Evolutionary conservation across 1,140 invertebrate species (phyloP).

Genomic region (Ceratoteleas bidentatus): DNA sequence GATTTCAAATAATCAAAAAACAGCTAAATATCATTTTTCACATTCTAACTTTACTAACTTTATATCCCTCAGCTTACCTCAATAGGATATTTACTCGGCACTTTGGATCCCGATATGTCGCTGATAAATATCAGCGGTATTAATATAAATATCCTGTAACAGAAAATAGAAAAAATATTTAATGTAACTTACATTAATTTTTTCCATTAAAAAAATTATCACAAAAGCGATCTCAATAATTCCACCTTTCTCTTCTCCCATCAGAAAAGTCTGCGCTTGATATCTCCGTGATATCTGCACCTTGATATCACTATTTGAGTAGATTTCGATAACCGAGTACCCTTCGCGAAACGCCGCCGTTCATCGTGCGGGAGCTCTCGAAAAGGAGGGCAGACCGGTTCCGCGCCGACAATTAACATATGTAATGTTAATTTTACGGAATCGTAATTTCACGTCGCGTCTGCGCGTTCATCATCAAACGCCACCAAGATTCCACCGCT

Average conservation of each 20-base stretch:
- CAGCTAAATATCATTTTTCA: too few relatives aligned
- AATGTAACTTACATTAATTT: not conserved
- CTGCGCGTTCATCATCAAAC: slow-evolving; percentile 55
- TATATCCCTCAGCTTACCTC: slow-evolving; percentile 66
- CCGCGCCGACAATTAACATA: slow-evolving; percentile 76
- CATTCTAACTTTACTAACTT: too few relatives aligned
- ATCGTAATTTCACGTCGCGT: slow-evolving; percentile 76
- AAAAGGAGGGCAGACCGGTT: slow-evolving; percentile 71
- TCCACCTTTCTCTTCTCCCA: too few relatives aligned
- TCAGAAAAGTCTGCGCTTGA: too few relatives aligned
- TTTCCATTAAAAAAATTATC: too few relatives aligned
- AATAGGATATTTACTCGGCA: slow-evolving; percentile 77
- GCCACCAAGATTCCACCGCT: slow-evolving; percentile 48
- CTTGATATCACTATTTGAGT: slow-evolving; percentile 17
- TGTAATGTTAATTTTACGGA: slow-evolving; percentile 79
- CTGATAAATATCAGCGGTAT: slow-evolving; percentile 69
- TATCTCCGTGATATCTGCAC: too few relatives aligned
- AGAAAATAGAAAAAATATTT: slow-evolving; percentile 47
- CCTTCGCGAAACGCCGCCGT: slow-evolving; percentile 52
- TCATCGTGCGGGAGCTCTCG: slow-evolving; percentile 18
- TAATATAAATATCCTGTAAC: slow-evolving; percentile 73
- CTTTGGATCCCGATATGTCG: slow-evolving; percentile 67
- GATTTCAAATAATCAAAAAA: too few relatives aligned
- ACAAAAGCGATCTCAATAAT: not conserved
- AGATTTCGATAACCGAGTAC: slow-evolving; percentile 32